A percentile compares a stretch with the other conserved stretches of the same genome.
Evolutionary conservation across 2,113 vertebrate genomes (phyloP).

Genomic region (Esox niger): DNA sequence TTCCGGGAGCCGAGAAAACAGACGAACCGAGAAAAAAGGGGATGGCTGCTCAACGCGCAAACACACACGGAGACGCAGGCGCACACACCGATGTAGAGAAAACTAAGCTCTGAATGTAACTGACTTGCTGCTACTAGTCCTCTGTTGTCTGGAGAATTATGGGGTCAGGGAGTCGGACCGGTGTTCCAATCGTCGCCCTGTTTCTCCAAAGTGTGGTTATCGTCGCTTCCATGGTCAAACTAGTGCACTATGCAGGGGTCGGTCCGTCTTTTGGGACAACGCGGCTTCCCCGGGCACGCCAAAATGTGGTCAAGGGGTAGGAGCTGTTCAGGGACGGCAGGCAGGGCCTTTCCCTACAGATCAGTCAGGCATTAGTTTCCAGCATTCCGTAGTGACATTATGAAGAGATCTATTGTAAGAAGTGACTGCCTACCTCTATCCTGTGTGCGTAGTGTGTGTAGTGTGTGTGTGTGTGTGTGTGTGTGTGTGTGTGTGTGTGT

Average conservation of each 20-base stretch:
- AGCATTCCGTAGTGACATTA: constrained; percentile 63
- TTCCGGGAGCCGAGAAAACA: not conserved
- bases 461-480: too few relatives aligned
- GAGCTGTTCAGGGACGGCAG: constrained; percentile 36
- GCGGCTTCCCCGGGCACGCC: constrained; percentile 54
- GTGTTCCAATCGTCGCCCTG: too few relatives aligned
- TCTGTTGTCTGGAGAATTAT: constrained; percentile 54
- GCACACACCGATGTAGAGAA: constrained; percentile 35
- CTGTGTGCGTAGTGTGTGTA: too few relatives aligned
- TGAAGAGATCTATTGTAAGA: constrained; percentile 63
- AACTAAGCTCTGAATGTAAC: constrained; percentile 46
- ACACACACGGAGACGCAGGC: not conserved
- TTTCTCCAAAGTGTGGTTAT: too few relatives aligned
- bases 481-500: too few relatives aligned
- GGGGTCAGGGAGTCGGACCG: constrained; percentile 19
- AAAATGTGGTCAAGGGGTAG: constrained; percentile 59
- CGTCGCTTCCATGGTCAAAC: too few relatives aligned
- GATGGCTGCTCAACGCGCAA: constrained; percentile 10
- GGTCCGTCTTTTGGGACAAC: constrained; percentile 20
- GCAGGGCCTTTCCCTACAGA: constrained; percentile 33
- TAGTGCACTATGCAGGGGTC: too few relatives aligned
- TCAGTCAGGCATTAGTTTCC: constrained; percentile 57
- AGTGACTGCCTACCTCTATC: constrained; percentile 14
- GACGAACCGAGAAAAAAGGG: not conserved
- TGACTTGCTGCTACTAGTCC: constrained; percentile 41